Percentiles rank a stretch among this genome's conserved stretches.
These are phyloP conservation scores for Salpingus planirostris DNA, from an alignment of 2,888 invertebrate genomes.

Conservation along the genomic window DNA sequence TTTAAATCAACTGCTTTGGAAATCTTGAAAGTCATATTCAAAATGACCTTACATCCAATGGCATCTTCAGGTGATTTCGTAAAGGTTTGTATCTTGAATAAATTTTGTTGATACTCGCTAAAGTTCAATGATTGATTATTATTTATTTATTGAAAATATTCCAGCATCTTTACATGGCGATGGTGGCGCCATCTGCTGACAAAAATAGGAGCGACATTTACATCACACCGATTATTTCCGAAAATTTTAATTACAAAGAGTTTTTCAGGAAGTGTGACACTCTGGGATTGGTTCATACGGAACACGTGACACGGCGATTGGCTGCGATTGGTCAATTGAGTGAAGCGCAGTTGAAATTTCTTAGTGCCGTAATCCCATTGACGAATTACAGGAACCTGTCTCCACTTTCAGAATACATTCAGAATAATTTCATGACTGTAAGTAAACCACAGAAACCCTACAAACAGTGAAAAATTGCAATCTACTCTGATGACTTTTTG, in stretches of 20 bases:
- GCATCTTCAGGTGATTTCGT: conserved; percentile 13
- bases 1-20: conserved; percentile 3
- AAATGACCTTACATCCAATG: conserved; percentile 14
- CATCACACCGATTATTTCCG: conserved; percentile 9
- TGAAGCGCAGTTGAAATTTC: conserved; percentile 8
- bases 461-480: no score
- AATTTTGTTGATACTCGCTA: no score
- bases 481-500: no score
- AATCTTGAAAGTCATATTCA: conserved; percentile 11
- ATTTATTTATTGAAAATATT: conserved; percentile 1
- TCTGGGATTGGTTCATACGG: conserved; percentile 8
- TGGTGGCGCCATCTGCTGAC: conserved; percentile 7
- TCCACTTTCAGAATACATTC: conserved; percentile 7
- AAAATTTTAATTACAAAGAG: conserved; percentile 9
- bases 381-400: conserved; percentile 10
- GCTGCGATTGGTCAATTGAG: conserved; percentile 2
- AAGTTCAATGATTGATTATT: no score
- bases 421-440: conserved; percentile 7
- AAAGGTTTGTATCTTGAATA: conserved; percentile 6
- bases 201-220: conserved; percentile 6
- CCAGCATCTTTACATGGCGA: conserved; percentile 8
- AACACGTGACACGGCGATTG: conserved; percentile 7
- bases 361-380: conserved; percentile 6
- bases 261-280: conserved; percentile 12
- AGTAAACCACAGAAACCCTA: no score